Conservation (phyloP, 1,140 invertebrate species). For the Macrobrachium rosenbergii region DNA sequence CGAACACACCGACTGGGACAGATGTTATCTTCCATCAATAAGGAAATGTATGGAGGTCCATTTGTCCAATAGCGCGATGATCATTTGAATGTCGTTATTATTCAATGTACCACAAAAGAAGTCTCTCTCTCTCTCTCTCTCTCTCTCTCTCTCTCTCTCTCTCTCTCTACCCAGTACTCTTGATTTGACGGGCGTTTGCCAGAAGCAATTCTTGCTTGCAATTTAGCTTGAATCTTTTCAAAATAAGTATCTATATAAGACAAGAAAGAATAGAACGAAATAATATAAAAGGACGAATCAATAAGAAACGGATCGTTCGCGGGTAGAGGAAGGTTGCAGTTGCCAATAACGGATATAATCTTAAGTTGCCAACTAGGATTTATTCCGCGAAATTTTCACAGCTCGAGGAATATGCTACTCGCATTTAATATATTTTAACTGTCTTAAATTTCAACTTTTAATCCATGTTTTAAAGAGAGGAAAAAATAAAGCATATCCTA, state of each 20-base stretch:
- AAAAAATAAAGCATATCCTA: too few species aligned
- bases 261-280: background rate
- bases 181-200: background rate
- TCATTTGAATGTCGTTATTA: constrained; percentile 49
- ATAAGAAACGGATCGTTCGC: background rate
- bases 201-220: too few species aligned
- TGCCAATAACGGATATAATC: background rate
- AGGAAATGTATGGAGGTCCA: constrained; percentile 29
- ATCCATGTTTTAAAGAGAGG: too few species aligned
- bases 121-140: background rate
- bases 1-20: background rate
- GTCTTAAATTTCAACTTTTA: too few species aligned
- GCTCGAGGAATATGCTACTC: background rate
- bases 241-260: background rate
- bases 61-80: constrained; percentile 30
- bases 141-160: background rate
- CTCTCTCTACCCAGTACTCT: background rate
- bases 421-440: background rate
- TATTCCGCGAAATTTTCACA: background rate
- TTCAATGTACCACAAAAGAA: constrained; percentile 24
- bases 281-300: background rate
- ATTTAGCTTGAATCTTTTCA: background rate
- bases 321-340: constrained; percentile 7
- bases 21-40: constrained; percentile 26
- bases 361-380: background rate